Percentiles rank a stretch among this genome's conserved stretches.
Evolutionary conservation across 1,140 invertebrate species (phyloP).

Genomic region (Paramacrobiotus metropolitanus): DNA sequence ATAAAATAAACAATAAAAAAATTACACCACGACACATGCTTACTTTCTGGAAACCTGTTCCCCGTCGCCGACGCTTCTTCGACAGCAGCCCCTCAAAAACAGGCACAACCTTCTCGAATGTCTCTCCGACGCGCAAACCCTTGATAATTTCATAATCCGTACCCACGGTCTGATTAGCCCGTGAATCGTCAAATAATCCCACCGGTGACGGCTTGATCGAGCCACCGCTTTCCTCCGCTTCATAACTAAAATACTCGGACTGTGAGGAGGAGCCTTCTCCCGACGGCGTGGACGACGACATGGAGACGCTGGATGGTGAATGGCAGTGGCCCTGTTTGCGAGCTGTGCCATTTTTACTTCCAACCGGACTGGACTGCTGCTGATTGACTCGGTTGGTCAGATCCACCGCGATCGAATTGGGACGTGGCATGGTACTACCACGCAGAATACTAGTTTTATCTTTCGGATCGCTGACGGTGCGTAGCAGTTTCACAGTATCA

Average conservation of each 20-base stretch:
- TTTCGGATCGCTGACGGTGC: no score
- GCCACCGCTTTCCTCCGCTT: neutral
- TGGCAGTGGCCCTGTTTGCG: neutral
- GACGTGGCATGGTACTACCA: no score
- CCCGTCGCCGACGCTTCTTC: neutral
- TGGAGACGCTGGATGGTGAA: neutral
- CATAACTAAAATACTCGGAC: conserved; percentile 1
- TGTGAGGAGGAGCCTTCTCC: neutral
- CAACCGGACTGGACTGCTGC: no score
- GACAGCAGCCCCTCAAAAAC: neutral
- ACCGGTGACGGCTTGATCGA: neutral
- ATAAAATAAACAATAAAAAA: neutral
- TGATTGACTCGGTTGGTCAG: no score
- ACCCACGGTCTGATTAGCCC: no score
- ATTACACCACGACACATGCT: neutral
- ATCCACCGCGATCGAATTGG: no score
- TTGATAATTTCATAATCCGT: neutral
- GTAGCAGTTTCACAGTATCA: no score
- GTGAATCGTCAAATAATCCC: no score
- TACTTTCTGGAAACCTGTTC: neutral
- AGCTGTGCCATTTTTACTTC: no score
- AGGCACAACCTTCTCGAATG: neutral
- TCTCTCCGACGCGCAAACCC: neutral
- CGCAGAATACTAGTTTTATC: no score
- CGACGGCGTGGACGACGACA: conserved; percentile 3